Evolutionary conservation across 2,888 invertebrate genomes (phyloP), one percentile per base, ranked within the genome.

Genomic region (Tenodera sinensis): DNA sequence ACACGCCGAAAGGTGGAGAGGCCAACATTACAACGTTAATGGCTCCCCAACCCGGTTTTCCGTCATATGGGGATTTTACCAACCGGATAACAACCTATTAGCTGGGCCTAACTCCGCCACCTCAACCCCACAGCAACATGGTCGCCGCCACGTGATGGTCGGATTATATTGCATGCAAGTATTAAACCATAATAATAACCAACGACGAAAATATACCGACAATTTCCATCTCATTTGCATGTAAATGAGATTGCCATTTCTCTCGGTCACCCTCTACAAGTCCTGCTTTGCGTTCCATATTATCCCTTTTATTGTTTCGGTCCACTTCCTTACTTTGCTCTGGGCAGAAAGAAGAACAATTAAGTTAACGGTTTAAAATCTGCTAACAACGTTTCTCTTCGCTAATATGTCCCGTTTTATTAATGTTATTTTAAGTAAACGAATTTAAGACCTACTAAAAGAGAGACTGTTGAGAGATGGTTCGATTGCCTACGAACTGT

Each of bases 161-260:
- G 89, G 89, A 88, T 85, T 89, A 85, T 88, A 89, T 88, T 89
- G 89, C 89, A 89, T 88, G 89, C 89, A 88, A 83, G 89, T 89
- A 89, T 89, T 90, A 90, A 90, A 88, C 90, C 90, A 90, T 88
- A 89, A 89, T 90, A 90, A 90, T 90, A 89, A 89, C 90, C 87
- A 87, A 54, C 85, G 89, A 47, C 85, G 88, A 89, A 89, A 90
- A 89, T 89, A 90, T 88, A 90, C 89, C 84, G 88, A 90, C 90
- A 90, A 90, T 90, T 90, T 90, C 90, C 90, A 90, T 90, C 90
- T 90, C 89, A 89, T 90, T 89, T 90, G 89, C 90, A 90, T 90
- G 89, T 87, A 90, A 89, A 90, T 90, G 90, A 89, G 90, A 90
- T 87, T 89, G 87, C 88, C 89, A 89, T 90, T 90, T 89, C 83